phyloP scores from a whole-genome alignment of 2,888 invertebrate species.

The Melanotus villosus region DNA sequence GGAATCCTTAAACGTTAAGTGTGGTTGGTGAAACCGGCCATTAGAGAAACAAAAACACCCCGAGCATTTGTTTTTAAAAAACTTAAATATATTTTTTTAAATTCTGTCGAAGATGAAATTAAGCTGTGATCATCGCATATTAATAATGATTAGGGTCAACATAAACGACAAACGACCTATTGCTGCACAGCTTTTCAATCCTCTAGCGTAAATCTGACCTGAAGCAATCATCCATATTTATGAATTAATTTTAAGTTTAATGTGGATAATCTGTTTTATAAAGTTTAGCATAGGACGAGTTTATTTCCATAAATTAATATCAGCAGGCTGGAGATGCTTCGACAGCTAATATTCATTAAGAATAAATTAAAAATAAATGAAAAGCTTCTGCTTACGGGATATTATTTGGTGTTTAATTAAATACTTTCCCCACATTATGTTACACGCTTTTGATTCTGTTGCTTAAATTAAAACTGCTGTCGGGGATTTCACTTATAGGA shows the following conservation, averaged over 20 bases:
- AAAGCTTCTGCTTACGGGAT: slow-evolving; percentile 33
- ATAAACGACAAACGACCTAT: too few species aligned
- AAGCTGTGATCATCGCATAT: background rate
- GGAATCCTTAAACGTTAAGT: too few species aligned
- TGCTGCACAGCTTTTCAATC: slow-evolving; percentile 16
- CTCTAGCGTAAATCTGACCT: slow-evolving; percentile 30
- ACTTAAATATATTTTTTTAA: background rate
- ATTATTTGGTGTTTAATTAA: slow-evolving; percentile 37
- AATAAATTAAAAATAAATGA: slow-evolving; percentile 52
- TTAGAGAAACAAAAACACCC: background rate
- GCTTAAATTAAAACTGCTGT: background rate
- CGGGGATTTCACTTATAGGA: too few species aligned
- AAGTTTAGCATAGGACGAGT: slow-evolving; percentile 53
- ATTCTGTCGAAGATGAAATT: background rate
- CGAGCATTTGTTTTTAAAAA: background rate
- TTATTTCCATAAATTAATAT: slow-evolving; percentile 57
- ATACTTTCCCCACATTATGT: slow-evolving; percentile 23
- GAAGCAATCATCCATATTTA: slow-evolving; percentile 62
- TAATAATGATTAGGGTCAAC: slow-evolving; percentile 16
- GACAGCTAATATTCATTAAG: slow-evolving; percentile 56
- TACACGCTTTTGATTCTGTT: background rate
- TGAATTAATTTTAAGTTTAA: slow-evolving; percentile 61
- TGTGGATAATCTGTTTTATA: slow-evolving; percentile 62
- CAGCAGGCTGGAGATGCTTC: slow-evolving; percentile 49
- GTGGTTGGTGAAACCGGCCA: too few species aligned